These are phyloP conservation scores for Clamator glandarius DNA, from an alignment of 2,797 vertebrate species.

Conservation along the genomic window DNA sequence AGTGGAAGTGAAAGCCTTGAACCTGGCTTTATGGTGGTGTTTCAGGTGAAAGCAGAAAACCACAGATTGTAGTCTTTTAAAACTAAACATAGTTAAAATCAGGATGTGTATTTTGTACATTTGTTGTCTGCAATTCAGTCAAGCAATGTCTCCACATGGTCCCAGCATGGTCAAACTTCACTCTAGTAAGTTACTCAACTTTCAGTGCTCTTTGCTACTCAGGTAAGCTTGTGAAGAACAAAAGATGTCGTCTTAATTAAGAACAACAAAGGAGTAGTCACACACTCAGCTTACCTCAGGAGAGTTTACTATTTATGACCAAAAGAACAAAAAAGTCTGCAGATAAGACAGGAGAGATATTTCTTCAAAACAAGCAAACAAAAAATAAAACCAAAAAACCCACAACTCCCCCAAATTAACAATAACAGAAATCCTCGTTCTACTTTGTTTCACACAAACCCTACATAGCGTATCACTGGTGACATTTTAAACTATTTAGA, in stretches of 20 bases:
- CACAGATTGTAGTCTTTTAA: not conserved
- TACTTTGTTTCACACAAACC: too few species aligned
- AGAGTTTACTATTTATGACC: not conserved
- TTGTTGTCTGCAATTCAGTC: not conserved
- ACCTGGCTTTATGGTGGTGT: not conserved
- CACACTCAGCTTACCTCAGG: accelerated
- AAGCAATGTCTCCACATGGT: not conserved
- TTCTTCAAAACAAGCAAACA: not conserved
- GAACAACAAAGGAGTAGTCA: not conserved
- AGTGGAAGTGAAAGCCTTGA: not conserved
- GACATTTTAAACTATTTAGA: too few species aligned
- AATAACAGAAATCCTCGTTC: not conserved
- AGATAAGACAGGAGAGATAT: not conserved
- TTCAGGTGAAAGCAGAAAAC: not conserved
- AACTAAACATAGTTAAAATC: not conserved
- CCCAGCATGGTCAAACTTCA: not conserved
- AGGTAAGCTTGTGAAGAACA: not conserved
- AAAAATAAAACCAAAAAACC: not conserved
- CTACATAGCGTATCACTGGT: too few species aligned
- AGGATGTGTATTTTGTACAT: not conserved
- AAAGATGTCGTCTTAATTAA: not conserved
- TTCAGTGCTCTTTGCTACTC: not conserved
- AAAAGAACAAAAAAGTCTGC: not conserved
- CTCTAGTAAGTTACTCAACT: not conserved
- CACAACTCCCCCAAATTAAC: not conserved